These are phyloP conservation scores for Lacanobia wlatinum DNA, from an alignment of 2,888 invertebrate genomes.

Conservation along the genomic window DNA sequence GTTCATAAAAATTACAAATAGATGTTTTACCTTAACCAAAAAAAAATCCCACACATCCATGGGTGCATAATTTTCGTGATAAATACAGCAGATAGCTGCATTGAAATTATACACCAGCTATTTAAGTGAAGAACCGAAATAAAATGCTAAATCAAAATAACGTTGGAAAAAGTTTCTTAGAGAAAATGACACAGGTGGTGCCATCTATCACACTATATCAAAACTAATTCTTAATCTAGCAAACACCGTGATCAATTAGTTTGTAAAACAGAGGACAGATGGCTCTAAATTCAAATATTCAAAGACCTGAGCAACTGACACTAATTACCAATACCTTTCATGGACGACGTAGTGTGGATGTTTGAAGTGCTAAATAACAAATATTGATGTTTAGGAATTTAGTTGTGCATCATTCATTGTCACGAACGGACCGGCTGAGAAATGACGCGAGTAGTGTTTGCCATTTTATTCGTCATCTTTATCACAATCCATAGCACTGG, in stretches of 20 bases:
- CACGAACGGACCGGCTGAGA: constrained; percentile 27
- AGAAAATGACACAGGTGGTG: background rate
- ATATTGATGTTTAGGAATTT: constrained; percentile 17
- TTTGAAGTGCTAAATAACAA: constrained; percentile 37
- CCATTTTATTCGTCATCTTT: constrained; percentile 48
- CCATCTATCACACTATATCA: constrained; percentile 1
- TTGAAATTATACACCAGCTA: background rate
- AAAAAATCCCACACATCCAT: too few relatives aligned
- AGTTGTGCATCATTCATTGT: constrained; percentile 31
- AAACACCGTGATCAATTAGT: background rate
- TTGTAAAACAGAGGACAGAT: constrained; percentile 4
- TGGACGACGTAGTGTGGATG: background rate
- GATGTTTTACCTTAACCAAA: too few relatives aligned
- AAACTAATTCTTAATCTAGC: background rate
- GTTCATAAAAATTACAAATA: background rate
- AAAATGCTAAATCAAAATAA: background rate
- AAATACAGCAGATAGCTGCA: background rate
- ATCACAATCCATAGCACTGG: background rate
- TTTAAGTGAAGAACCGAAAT: background rate
- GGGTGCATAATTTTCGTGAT: background rate
- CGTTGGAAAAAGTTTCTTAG: background rate
- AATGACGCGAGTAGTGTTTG: constrained; percentile 61
- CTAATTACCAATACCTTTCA: constrained; percentile 21
- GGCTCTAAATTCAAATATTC: constrained; percentile 19
- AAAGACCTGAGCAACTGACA: background rate